These are phyloP conservation scores for Globodera rostochiensis DNA, from an alignment of 1,140 invertebrate genomes.

Conservation along the genomic window DNA sequence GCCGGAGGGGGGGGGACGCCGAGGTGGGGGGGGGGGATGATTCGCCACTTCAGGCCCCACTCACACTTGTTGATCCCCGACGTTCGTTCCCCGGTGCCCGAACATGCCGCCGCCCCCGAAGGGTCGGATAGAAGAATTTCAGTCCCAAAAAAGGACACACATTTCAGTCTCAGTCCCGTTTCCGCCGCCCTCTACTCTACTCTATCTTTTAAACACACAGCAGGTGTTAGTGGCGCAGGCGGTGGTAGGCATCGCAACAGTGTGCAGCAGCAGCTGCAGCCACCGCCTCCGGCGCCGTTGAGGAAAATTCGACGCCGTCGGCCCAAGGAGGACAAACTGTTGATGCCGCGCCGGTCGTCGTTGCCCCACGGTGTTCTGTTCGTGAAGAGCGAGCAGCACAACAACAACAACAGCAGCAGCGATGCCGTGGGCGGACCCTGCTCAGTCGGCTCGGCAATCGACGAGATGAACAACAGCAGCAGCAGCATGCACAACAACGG, in stretches of 20 bases:
- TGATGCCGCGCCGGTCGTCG: not conserved
- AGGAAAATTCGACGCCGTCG: not conserved
- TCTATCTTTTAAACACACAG: too few species aligned
- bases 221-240: too few species aligned
- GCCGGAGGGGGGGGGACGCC: too few species aligned
- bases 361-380: not conserved
- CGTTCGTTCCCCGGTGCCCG: too few species aligned
- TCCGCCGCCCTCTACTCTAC: too few species aligned
- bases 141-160: too few species aligned
- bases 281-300: not conserved
- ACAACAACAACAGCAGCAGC: not conserved
- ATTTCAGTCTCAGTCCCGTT: too few species aligned
- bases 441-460: not conserved
- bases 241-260: not conserved
- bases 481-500: not conserved
- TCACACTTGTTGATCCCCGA: too few species aligned
- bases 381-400: not conserved
- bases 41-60: too few species aligned
- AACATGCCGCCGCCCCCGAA: too few species aligned
- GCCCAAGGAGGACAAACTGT: not conserved
- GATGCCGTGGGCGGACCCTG: not conserved
- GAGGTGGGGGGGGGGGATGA: too few species aligned
- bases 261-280: not conserved
- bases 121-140: too few species aligned
- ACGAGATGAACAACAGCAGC: not conserved